Percentiles rank a stretch among this genome's conserved stretches.
Evolutionary conservation across 2,797 vertebrate species (phyloP).

Genomic region (Melanotaenia nigrans): DNA sequence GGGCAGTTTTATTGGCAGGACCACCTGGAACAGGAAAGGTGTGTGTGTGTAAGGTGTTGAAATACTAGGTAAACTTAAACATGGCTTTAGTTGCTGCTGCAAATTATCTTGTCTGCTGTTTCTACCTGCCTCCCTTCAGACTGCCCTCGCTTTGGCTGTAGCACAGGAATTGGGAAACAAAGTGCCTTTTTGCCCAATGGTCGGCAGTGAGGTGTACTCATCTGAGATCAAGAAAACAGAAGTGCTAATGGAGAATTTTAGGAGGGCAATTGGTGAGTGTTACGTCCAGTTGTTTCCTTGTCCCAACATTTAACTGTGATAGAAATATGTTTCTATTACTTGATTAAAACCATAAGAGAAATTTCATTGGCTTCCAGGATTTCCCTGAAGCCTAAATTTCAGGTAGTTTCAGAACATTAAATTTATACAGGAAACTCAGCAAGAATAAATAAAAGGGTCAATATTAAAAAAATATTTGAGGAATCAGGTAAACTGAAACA

Average conservation of each 20-base stretch:
- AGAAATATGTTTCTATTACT: background rate
- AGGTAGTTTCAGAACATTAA: background rate
- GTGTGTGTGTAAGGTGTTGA: slow-evolving; percentile 27
- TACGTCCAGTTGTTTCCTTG: background rate
- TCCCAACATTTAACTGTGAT: background rate
- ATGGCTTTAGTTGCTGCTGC: background rate
- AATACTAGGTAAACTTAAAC: background rate
- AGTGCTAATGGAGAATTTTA: slow-evolving; percentile 99
- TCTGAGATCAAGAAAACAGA: slow-evolving; percentile 99
- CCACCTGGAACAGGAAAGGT: slow-evolving; percentile 99
- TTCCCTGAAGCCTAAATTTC: background rate
- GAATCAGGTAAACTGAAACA: background rate
- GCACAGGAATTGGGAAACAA: slow-evolving; percentile 98
- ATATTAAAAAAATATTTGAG: no score
- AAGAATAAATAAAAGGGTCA: background rate
- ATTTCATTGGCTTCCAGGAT: background rate
- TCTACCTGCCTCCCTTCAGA: slow-evolving; percentile 76
- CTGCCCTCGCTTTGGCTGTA: slow-evolving; percentile 94
- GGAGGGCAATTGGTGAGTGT: slow-evolving; percentile 94
- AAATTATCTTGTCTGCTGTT: background rate
- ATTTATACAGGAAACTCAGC: background rate
- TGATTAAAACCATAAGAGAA: background rate
- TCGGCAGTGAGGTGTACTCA: slow-evolving; percentile 98
- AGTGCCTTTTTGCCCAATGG: slow-evolving; percentile 99
- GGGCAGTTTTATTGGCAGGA: slow-evolving; percentile 93